These are phyloP conservation scores for Dione juno DNA, from an alignment of 2,888 invertebrate genomes.

Conservation along the genomic window DNA sequence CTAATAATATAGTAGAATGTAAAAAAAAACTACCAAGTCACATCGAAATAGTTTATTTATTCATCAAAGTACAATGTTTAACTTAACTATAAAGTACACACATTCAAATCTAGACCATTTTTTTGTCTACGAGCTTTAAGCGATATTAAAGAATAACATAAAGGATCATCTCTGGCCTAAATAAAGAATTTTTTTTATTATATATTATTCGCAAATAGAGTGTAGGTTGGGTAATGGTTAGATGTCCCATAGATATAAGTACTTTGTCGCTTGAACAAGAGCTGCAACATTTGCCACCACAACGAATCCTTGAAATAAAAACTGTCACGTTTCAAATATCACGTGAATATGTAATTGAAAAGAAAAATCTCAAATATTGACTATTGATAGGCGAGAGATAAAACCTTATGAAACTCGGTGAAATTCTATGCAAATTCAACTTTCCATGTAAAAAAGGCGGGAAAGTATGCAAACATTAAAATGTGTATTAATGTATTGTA, in stretches of 20 bases:
- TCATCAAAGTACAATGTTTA: conserved; percentile 47
- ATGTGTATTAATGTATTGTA: background rate
- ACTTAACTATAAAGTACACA: conserved; percentile 44
- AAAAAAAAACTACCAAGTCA: conserved; percentile 14
- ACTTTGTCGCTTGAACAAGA: background rate
- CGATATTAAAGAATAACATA: background rate
- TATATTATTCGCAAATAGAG: too few species aligned
- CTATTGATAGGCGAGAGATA: too few species aligned
- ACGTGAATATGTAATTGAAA: background rate
- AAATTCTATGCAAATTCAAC: background rate
- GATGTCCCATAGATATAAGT: background rate
- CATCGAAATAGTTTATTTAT: conserved; percentile 34
- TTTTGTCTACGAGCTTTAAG: conserved; percentile 40
- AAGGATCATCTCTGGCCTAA: background rate
- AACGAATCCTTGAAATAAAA: background rate
- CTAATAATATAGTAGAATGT: background rate
- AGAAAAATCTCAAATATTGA: background rate
- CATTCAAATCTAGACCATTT: conserved; percentile 53
- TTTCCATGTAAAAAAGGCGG: background rate
- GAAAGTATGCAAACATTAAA: background rate
- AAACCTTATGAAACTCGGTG: too few species aligned
- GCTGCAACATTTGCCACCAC: background rate
- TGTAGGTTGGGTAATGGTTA: too few species aligned
- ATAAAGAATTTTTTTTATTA: too few species aligned
- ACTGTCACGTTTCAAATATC: background rate